Evolutionary conservation across 2,113 vertebrate genomes (phyloP), one percentile per base, ranked within the genome.

Genomic region (Eretmochelys imbricata): DNA sequence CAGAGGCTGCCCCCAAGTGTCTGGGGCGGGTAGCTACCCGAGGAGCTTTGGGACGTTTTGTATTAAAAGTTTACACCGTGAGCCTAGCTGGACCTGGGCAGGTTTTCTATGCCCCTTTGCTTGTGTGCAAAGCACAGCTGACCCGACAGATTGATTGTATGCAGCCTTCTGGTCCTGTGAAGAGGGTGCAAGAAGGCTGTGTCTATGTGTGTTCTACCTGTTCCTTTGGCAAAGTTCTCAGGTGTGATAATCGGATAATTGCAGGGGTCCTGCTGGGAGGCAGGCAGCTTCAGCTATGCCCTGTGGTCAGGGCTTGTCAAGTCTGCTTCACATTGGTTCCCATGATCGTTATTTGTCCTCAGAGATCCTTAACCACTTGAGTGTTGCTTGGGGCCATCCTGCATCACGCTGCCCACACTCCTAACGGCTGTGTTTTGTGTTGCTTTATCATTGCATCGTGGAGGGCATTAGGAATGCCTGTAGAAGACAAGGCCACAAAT

Each of bases 401-500:
- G 22, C 42, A 19, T 50, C 82, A 4, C 35, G 81, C 75, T 59
- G 11, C 50, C 62, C 62, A 80, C 29, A 1, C 62, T 27, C 62
- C 42, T 19, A 14, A 75, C 11, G 82, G 48, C 72, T 59, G 29
- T 57, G 25, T 20, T 75, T 10, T 51, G 75, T 79, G 53, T 72
- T 80, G 72, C 75, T 81, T 35, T 57, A 27, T 62, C 17, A 14
- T 9, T 78, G 53, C 51, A 4, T 51, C 16, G 1, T 0, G 0
- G 12, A 9, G 1, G 0, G 9, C 59, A 51, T 35, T 38, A 31
- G 82, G 38, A 38, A 0, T 16, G 42, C 80, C 57, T 76, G 83
- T 42, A 81, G 80, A 8, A 82, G 54, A 80, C 0, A 0, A n/a
- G 54, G 54, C 35, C 1, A 0, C 0, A 6, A 22, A 4, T 13